A percentile compares a stretch with the other conserved stretches of the same genome.
These are phyloP conservation scores for Ceratina japonica DNA, from an alignment of 1,140 invertebrate species.

Conservation along the genomic window DNA sequence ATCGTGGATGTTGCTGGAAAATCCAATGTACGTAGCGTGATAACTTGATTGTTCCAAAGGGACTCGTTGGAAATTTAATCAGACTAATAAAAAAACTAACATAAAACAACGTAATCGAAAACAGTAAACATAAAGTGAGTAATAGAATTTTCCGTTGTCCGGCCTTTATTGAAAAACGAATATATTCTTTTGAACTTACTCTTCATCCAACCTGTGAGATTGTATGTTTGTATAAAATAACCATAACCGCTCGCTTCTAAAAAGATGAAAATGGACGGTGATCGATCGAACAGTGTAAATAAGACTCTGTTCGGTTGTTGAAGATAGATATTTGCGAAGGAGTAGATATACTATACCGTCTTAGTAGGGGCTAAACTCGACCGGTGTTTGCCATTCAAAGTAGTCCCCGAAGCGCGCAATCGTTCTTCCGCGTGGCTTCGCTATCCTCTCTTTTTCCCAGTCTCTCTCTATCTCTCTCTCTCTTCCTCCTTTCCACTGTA, in stretches of 20 bases:
- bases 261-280: background rate
- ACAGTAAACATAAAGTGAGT: too few species aligned
- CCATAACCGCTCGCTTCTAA: too few species aligned
- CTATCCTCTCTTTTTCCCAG: conserved; percentile 11
- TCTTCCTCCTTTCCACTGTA: too few species aligned
- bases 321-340: background rate
- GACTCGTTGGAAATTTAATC: too few species aligned
- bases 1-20: background rate
- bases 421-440: conserved; percentile 39
- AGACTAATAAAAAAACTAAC: too few species aligned
- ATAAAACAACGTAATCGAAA: too few species aligned
- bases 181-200: too few species aligned
- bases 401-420: conserved; percentile 44
- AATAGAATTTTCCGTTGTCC: too few species aligned
- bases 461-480: too few species aligned
- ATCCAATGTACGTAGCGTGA: background rate
- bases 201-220: too few species aligned
- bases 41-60: background rate
- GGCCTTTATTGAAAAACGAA: too few species aligned
- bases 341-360: conserved; percentile 3
- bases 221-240: too few species aligned
- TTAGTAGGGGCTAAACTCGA: conserved; percentile 29
- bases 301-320: background rate
- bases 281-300: background rate
- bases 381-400: conserved; percentile 43